Percentiles rank a stretch among this genome's conserved stretches.
phyloP scores from a whole-genome alignment of 1,140 invertebrate species.

The Bombyx mori region DNA sequence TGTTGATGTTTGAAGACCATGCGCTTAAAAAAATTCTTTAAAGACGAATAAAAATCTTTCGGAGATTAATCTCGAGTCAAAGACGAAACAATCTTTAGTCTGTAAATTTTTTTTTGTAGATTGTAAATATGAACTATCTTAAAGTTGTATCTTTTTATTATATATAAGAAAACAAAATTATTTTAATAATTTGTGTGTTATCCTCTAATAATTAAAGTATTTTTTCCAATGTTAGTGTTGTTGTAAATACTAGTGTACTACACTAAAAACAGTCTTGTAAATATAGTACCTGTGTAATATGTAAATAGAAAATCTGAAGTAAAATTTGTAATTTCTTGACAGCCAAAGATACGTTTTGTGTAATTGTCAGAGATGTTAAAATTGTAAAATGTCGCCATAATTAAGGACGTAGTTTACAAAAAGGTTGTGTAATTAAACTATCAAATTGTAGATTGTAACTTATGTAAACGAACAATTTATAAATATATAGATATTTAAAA shows the following conservation, averaged over 20 bases:
- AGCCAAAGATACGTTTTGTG: slow-evolving; percentile 31
- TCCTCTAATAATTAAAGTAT: slow-evolving; percentile 7
- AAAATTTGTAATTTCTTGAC: slow-evolving; percentile 23
- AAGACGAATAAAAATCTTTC: no score
- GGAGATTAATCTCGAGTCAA: no score
- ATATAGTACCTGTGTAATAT: slow-evolving; percentile 13
- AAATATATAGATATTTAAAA: slow-evolving; percentile 52
- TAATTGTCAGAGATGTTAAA: slow-evolving; percentile 13
- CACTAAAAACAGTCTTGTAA: slow-evolving; percentile 16
- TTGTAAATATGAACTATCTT: no score
- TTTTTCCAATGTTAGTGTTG: slow-evolving; percentile 11
- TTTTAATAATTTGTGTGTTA: no score
- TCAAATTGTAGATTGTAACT: slow-evolving; percentile 49
- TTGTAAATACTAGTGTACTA: slow-evolving; percentile 20
- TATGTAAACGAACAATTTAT: slow-evolving; percentile 57
- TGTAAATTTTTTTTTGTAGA: no score
- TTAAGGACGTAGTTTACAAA: slow-evolving; percentile 38
- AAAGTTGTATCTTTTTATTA: no score
- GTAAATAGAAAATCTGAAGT: slow-evolving; percentile 18
- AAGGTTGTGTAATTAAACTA: slow-evolving; percentile 64
- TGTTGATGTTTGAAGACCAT: no score
- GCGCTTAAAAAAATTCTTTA: no score
- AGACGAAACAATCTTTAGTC: no score
- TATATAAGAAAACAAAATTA: no score
- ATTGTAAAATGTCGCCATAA: slow-evolving; percentile 13